Percentiles rank a stretch among this genome's conserved stretches.
Conservation (phyloP, 2,797 vertebrate species). For the Betta splendens region DNA sequence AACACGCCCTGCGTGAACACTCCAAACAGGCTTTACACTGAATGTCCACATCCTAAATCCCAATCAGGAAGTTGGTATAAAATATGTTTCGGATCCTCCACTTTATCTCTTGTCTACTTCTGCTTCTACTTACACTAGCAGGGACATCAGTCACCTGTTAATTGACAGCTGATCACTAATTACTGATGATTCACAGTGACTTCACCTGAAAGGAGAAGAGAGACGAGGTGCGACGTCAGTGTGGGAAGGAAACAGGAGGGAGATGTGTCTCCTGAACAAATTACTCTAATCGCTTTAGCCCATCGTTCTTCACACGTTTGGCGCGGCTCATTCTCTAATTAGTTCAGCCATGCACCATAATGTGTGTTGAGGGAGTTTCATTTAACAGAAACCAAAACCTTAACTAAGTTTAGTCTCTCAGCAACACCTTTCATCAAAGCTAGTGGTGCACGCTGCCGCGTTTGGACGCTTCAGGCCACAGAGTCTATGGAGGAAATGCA, state of each 20-base stretch:
- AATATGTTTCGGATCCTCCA: conserved; percentile 19
- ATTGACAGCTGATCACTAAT: not conserved
- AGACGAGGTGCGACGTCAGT: not conserved
- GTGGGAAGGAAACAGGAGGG: not conserved
- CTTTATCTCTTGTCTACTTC: conserved; percentile 29
- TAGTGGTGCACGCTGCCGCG: too few species aligned
- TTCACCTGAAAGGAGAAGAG: not conserved
- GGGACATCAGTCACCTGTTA: conserved; percentile 1
- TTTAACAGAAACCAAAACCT: too few species aligned
- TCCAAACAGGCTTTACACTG: conserved; percentile 9
- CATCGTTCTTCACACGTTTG: not conserved
- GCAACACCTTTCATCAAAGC: too few species aligned
- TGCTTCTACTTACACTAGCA: not conserved
- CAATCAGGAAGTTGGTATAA: not conserved
- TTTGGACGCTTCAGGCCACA: too few species aligned
- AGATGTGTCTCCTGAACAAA: conserved; percentile 5
- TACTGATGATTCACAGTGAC: not conserved
- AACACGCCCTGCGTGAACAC: conserved; percentile 14
- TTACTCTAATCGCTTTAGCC: conserved; percentile 12
- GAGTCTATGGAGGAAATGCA: too few species aligned
- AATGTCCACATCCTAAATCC: conserved; percentile 27
- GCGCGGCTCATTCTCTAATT: conserved; percentile 6
- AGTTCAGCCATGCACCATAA: too few species aligned
- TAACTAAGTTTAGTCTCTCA: too few species aligned
- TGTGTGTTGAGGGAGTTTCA: too few species aligned